phyloP scores from a whole-genome alignment of 2,888 invertebrate genomes.

The Drosophila neutralis region DNA sequence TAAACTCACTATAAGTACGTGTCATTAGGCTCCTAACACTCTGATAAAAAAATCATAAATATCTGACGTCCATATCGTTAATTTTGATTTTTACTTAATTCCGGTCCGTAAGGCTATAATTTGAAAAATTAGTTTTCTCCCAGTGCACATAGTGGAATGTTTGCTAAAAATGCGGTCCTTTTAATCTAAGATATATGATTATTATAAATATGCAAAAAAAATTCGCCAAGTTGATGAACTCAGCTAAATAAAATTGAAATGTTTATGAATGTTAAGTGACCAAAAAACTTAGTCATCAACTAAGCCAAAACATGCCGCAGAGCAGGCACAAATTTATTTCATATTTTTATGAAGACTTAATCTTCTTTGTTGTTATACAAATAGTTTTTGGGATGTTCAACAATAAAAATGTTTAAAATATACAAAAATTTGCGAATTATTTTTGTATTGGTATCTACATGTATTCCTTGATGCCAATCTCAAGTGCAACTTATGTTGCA shows the following conservation, averaged over 20 bases:
- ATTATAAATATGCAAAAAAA: constrained; percentile 28
- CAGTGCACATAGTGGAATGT: not conserved
- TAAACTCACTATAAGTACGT: not conserved
- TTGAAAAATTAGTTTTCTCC: not conserved
- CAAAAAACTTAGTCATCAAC: constrained; percentile 58
- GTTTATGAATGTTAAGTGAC: constrained; percentile 57
- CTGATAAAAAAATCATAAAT: not conserved
- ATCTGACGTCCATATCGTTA: not conserved
- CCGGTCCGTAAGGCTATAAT: too few species aligned
- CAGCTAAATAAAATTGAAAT: constrained; percentile 58
- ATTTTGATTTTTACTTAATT: not conserved
- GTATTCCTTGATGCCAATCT: constrained; percentile 13
- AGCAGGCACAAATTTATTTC: constrained; percentile 39
- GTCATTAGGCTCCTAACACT: not conserved
- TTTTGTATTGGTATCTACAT: not conserved
- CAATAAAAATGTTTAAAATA: not conserved
- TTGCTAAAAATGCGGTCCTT: not conserved
- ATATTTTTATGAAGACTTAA: constrained; percentile 43
- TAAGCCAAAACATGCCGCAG: constrained; percentile 47
- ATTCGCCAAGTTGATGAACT: constrained; percentile 51
- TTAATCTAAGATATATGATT: constrained; percentile 42
- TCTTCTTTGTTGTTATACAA: constrained; percentile 5
- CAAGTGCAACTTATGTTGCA: constrained; percentile 33
- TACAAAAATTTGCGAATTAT: not conserved
- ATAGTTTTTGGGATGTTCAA: not conserved